phyloP scores from a whole-genome alignment of 2,888 invertebrate genomes.

The Parochlus steinenii region DNA sequence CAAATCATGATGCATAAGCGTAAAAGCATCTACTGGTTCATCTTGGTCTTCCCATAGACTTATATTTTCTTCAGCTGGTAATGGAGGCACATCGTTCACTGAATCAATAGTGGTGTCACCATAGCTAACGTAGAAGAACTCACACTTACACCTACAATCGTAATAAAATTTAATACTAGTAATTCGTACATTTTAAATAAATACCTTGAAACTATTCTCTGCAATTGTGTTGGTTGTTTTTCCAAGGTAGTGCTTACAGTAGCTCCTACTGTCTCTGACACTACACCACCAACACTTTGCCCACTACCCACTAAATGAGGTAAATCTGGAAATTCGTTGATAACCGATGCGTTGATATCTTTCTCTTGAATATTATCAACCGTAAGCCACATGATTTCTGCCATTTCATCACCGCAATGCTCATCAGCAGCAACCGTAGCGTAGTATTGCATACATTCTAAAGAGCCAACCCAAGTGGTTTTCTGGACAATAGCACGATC shows the following conservation, averaged over 20 bases:
- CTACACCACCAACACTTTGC: constrained; percentile 92
- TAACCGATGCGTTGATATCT: constrained; percentile 59
- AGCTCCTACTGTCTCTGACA: constrained; percentile 78
- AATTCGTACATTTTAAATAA: too few relatives aligned
- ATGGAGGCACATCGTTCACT: constrained; percentile 40
- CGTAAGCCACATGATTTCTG: constrained; percentile 92
- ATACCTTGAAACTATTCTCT: constrained; percentile 93
- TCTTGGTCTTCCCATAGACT: constrained; percentile 67
- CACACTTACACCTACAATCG: constrained; percentile 95
- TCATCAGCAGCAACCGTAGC: constrained; percentile 84
- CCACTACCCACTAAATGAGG: constrained; percentile 86
- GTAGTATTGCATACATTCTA: constrained; percentile 99
- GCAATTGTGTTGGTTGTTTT: constrained; percentile 51
- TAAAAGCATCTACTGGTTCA: constrained; percentile 90
- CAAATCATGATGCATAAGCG: constrained; percentile 94
- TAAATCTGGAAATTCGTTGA: constrained; percentile 66
- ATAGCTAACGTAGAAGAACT: constrained; percentile 92
- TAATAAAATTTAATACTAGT: too few relatives aligned
- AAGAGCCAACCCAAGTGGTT: constrained; percentile 86
- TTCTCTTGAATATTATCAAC: constrained; percentile 83
- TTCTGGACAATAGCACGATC: constrained; percentile 78
- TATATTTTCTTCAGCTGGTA: constrained; percentile 52
- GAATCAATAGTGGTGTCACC: constrained; percentile 49
- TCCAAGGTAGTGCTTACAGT: constrained; percentile 46
- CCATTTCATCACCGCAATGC: constrained; percentile 49